A percentile compares a stretch with the other conserved stretches of the same genome.
These are phyloP conservation scores for Acanthosepion esculentum DNA, from an alignment of 2,888 invertebrate genomes.

Conservation along the genomic window DNA sequence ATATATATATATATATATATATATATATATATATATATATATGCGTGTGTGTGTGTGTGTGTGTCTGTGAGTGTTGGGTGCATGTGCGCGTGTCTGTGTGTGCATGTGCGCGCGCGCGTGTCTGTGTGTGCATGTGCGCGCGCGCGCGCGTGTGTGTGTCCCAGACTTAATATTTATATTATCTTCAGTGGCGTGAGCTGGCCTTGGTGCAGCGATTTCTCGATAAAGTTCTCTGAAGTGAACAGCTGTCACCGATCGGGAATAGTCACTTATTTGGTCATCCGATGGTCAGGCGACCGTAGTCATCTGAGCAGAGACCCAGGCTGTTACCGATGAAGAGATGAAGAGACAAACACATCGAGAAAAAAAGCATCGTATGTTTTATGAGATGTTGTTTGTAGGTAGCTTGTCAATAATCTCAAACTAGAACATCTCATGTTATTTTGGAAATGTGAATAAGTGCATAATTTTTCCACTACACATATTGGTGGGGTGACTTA, in stretches of 20 bases:
- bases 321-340: neutral
- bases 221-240: neutral
- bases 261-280: neutral
- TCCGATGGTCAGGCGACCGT: conserved; percentile 6
- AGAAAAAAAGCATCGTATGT: neutral
- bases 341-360: neutral
- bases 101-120: too few species aligned
- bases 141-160: neutral
- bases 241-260: neutral
- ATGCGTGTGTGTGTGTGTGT: too few species aligned
- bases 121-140: too few species aligned
- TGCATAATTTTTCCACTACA: neutral
- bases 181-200: neutral
- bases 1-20: too few species aligned
- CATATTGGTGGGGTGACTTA: too few species aligned
- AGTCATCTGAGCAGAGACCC: neutral
- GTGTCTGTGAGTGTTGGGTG: too few species aligned
- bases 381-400: neutral
- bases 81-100: too few species aligned
- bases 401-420: neutral
- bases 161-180: neutral
- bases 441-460: neutral
- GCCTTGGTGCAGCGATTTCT: neutral
- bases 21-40: too few species aligned
- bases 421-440: neutral